Evolutionary conservation across 2,888 invertebrate species (phyloP).

Genomic region (Chrysodeixis includens): DNA sequence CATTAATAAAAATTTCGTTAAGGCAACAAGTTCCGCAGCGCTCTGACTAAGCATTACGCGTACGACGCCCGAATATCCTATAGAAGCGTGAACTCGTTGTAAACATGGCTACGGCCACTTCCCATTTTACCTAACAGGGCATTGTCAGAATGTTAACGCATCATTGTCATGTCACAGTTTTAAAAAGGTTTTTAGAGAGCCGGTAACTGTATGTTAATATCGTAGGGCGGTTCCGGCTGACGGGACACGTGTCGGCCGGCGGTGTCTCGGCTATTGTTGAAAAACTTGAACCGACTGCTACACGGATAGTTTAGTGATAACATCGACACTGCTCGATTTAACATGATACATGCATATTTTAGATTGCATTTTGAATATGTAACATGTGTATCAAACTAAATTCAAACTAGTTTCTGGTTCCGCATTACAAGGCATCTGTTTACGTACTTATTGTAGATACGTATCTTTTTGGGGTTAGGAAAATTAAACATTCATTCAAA

Average conservation of each 20-base stretch:
- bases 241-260: constrained; percentile 79
- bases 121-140: constrained; percentile 78
- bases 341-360: constrained; percentile 57
- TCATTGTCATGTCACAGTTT: constrained; percentile 85
- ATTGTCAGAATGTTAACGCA: constrained; percentile 84
- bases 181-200: constrained; percentile 75
- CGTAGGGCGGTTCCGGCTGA: constrained; percentile 78
- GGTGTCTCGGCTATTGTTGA: constrained; percentile 78
- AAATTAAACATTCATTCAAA: neutral
- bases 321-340: constrained; percentile 64
- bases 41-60: constrained; percentile 73
- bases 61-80: constrained; percentile 38
- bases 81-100: constrained; percentile 41
- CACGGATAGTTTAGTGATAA: constrained; percentile 71
- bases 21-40: constrained; percentile 75
- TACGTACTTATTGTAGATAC: neutral
- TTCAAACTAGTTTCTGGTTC: constrained; percentile 15
- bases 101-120: constrained; percentile 69
- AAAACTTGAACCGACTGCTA: constrained; percentile 73
- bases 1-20: constrained; percentile 78
- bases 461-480: neutral
- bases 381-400: constrained; percentile 48
- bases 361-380: constrained; percentile 57
- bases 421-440: neutral
- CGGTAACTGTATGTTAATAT: constrained; percentile 84